A percentile compares a stretch with the other conserved stretches of the same genome.
phyloP scores from a whole-genome alignment of 2,888 invertebrate genomes.

The Lithophane socia region DNA sequence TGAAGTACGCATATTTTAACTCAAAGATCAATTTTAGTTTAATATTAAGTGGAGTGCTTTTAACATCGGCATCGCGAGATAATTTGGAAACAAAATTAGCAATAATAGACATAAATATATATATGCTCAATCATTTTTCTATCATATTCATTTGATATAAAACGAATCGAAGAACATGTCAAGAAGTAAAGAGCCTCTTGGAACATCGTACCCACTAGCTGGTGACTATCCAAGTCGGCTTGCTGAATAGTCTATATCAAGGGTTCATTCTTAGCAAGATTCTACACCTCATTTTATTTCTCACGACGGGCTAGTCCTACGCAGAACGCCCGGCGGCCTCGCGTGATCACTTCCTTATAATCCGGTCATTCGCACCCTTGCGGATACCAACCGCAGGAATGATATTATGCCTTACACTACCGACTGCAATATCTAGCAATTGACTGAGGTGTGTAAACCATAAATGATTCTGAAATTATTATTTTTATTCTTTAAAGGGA shows the following conservation, averaged over 20 bases:
- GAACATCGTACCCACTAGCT: background rate
- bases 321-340: conserved; percentile 15
- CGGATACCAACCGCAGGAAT: conserved; percentile 35
- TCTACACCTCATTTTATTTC: conserved; percentile 23
- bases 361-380: conserved; percentile 39
- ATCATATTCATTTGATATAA: no score
- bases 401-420: conserved; percentile 27
- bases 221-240: background rate
- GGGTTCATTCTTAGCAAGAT: background rate
- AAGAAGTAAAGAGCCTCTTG: no score
- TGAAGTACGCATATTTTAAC: background rate
- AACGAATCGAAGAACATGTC: no score
- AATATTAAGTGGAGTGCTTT: background rate
- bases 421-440: background rate
- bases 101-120: background rate
- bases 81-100: conserved; percentile 7
- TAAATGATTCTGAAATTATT: background rate
- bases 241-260: background rate
- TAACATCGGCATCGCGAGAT: background rate
- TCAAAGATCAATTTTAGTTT: conserved; percentile 11
- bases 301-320: conserved; percentile 24
- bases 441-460: background rate
- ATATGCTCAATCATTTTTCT: background rate
- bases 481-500: background rate
- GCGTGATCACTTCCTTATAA: conserved; percentile 41